Evolutionary conservation across 2,113 vertebrate genomes (phyloP).

Genomic region (Meles meles): DNA sequence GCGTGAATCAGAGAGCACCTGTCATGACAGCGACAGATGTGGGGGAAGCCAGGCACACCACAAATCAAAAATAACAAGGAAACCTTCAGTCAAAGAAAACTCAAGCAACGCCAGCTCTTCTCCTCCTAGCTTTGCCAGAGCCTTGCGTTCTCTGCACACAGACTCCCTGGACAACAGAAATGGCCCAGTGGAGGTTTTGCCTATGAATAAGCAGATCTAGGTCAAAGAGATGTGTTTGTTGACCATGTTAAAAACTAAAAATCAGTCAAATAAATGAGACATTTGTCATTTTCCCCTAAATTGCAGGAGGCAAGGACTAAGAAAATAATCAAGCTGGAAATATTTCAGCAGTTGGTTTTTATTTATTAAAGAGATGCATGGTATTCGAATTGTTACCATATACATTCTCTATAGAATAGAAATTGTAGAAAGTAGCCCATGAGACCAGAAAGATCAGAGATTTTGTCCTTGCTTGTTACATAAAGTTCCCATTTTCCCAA

Average conservation of each 20-base stretch:
- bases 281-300: background rate
- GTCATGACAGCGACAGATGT: background rate
- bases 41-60: background rate
- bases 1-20: background rate
- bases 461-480: background rate
- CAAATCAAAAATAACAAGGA: constrained; percentile 41
- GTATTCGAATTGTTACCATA: background rate
- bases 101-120: constrained; percentile 18
- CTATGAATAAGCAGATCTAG: background rate
- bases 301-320: background rate
- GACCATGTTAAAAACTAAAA: background rate
- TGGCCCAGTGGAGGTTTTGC: accelerated
- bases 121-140: constrained; percentile 14
- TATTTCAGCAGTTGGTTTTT: background rate
- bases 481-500: background rate
- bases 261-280: constrained; percentile 35
- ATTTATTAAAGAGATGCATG: background rate
- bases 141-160: background rate
- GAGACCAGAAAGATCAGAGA: background rate
- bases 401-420: background rate
- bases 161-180: background rate
- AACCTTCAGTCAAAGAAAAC: constrained; percentile 25
- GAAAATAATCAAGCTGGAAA: background rate
- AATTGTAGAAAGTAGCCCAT: background rate
- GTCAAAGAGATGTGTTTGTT: background rate